Conservation (phyloP, 2,888 invertebrate species). For the Himalopsyche kuldschensis region DNA sequence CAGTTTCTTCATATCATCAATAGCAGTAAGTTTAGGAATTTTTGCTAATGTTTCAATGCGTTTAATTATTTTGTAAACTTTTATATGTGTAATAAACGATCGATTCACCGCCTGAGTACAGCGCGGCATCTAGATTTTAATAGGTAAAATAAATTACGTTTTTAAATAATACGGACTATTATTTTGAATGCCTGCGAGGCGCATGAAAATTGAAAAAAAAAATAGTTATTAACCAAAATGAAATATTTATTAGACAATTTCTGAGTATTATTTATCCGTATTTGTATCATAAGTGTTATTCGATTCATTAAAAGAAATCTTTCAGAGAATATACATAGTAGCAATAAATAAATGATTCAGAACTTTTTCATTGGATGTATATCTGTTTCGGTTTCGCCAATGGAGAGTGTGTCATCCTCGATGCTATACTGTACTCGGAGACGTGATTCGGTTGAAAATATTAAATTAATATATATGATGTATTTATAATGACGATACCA, state of each 20-base stretch:
- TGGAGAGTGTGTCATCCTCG: background rate
- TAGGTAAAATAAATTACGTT: background rate
- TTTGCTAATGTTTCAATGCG: background rate
- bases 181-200: background rate
- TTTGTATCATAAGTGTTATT: background rate
- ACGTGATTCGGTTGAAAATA: background rate
- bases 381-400: background rate
- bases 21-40: background rate
- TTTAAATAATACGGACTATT: background rate
- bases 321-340: background rate
- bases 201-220: background rate
- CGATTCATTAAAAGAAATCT: background rate
- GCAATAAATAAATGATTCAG: conserved; percentile 3
- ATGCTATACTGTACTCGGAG: background rate
- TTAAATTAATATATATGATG: background rate
- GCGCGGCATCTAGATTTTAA: background rate
- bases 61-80: background rate
- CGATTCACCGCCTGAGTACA: background rate
- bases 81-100: background rate
- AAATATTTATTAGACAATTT: background rate
- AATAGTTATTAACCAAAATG: background rate
- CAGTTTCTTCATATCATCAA: conserved; percentile 22
- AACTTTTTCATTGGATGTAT: background rate
- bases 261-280: background rate
- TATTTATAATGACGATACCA: background rate